Percentiles rank a stretch among this genome's conserved stretches.
phyloP scores from a whole-genome alignment of 2,888 invertebrate genomes.

The Labia minor region DNA sequence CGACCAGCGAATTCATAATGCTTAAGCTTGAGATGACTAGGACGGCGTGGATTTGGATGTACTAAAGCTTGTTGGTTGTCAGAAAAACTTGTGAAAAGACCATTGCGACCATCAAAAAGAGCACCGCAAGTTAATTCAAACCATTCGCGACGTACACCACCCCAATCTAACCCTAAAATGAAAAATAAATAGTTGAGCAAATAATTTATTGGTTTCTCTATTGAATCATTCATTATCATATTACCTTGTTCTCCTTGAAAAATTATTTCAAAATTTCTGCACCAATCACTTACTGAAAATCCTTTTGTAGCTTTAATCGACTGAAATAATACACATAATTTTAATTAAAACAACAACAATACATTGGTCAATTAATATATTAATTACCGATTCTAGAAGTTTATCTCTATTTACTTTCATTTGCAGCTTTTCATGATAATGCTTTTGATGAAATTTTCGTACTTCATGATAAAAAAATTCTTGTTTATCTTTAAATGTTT shows the following conservation, averaged over 20 bases:
- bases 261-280: constrained; percentile 82
- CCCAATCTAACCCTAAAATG: constrained; percentile 76
- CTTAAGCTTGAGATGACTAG: constrained; percentile 66
- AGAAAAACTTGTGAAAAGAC: constrained; percentile 74
- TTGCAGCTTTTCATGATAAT: constrained; percentile 73
- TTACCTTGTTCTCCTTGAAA: constrained; percentile 89
- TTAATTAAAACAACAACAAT: neutral
- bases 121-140: constrained; percentile 80
- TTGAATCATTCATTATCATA: too few species aligned
- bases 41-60: constrained; percentile 76
- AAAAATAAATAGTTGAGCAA: too few species aligned
- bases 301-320: constrained; percentile 75
- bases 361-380: neutral
- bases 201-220: too few species aligned
- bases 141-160: constrained; percentile 88
- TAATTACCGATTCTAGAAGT: constrained; percentile 60
- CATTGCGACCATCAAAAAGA: constrained; percentile 72
- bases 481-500: constrained; percentile 67
- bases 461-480: constrained; percentile 73
- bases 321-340: constrained; percentile 34
- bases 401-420: constrained; percentile 73
- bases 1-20: constrained; percentile 89
- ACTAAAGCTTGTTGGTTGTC: constrained; percentile 79
- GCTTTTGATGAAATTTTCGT: constrained; percentile 74
- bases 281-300: constrained; percentile 85